Base-by-base conservation (phyloP, 2,797 vertebrate genomes). In the Trachops cirrhosus region DNA sequence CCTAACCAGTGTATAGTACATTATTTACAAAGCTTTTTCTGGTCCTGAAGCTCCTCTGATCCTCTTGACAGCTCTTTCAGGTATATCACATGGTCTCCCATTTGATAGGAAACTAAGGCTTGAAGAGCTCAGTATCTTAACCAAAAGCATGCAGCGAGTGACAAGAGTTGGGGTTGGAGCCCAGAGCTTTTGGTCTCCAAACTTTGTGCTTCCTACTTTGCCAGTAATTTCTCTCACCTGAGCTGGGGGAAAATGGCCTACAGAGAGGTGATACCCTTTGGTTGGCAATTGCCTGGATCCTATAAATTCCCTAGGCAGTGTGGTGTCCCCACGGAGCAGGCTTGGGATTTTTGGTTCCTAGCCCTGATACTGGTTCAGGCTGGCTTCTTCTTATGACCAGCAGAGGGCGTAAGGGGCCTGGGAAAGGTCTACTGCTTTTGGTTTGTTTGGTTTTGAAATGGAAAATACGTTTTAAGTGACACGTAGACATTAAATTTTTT, bases 381-480 rank as follows among this genome's bases (percentile, higher is more conserved):
- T 50, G 44, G 26, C 75, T 92, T 48, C 86, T 87, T 94, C 34
- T 79, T 32, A 48, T 89, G 86, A 50, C 96, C 96, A 96, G 93
- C 71, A 96, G 97, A 95, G 96, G 96, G 97, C 95, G 34, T 11
- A 2, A 89, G 73, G 19, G 48, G 62, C 67, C 73, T 86, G 57
- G 79, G 91, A 95, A 97, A 93, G 48, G 12, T 59, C 50, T 87
- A 34, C 52, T 94, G 84, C 50, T 86, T 77, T 95, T 91, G 74
- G 73, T 78, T 91, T 57, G 80, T 71, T 94, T 94, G 74, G 74
- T 83, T 94, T 97, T 88, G 68, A 96, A 95, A 78, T 90, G 62
- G 82, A 94, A 97, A 96, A 67, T 85, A 32, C 39, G 21, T 90
- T 95, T 92, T 82, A 92, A 93, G 46, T 94, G 82, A 78, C 94